Evolutionary conservation across 2,113 vertebrate genomes (phyloP), one percentile per base, ranked within the genome.

Genomic region (Atractosteus spatula): DNA sequence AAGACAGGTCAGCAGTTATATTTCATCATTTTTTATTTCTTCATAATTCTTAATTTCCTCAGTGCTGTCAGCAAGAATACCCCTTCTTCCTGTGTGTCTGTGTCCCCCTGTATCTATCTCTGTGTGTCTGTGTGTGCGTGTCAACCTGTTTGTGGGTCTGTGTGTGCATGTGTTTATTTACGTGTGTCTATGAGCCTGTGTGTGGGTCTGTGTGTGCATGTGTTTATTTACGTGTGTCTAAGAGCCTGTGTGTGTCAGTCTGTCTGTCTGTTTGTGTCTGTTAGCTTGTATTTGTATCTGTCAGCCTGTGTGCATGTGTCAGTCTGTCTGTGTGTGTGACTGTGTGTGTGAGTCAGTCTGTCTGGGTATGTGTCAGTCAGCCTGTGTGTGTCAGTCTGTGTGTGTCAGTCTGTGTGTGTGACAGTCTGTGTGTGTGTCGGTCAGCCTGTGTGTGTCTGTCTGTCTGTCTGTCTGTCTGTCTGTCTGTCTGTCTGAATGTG

Each of bases 41-140:
- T 29, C 29, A 29, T 29, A 29, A 29, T 29, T 29, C 29, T 29
- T 29, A 29, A 29, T 29, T 29, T 29, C 29, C 29, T 87, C 82
- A 79, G 79, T 82, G 77, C 71, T 77, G 74, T 87, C 84, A 84
- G 79, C 70, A 47, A 77, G 77, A 82, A 79, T 82, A 78, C 86
- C 75, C 71, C 78, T 75, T 78, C 56, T 69, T 77, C 69, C 41
- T 59, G 79, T 78, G 77, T 74, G 80, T 79, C 74, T 77, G 70
- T 74, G 74, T 79, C 71, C 71, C 72, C 29, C 29, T 29, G 29
- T 69, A 77, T 70, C 41, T 59, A 79, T 78, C 76, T 74, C 79
- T 79, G 74, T 77, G 70, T 74, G 74, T 70, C 17, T 59, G 79
- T 78, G 77, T 74, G 80, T 79, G 74, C 76, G 70, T 74, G 74